Conservation (phyloP, 2,113 vertebrate species). For the Bufo gargarizans region DNA sequence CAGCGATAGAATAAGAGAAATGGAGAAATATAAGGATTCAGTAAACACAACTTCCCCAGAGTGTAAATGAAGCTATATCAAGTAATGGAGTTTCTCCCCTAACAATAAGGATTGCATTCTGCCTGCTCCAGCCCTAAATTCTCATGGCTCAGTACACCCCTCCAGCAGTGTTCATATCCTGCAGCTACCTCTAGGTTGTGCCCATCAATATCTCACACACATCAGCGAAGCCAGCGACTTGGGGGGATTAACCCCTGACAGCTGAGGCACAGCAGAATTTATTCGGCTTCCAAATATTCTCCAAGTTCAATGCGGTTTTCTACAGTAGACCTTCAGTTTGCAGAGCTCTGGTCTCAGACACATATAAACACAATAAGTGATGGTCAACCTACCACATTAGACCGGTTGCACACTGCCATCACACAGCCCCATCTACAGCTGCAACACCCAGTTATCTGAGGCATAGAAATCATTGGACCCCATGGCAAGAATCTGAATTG, state of each 20-base stretch:
- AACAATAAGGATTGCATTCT: conserved; percentile 48
- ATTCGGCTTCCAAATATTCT: background rate
- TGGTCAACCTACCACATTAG: background rate
- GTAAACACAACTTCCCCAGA: conserved; percentile 43
- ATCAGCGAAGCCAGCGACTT: conserved; percentile 33
- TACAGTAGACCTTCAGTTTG: too few relatives aligned
- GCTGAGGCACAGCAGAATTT: conserved; percentile 2
- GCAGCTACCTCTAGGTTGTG: conserved; percentile 81
- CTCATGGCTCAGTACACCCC: conserved; percentile 64
- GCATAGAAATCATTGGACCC: too few relatives aligned
- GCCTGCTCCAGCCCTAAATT: conserved; percentile 68
- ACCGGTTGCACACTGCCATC: background rate
- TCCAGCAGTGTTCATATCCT: conserved; percentile 83
- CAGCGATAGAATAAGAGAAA: conserved; percentile 14
- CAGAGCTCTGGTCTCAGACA: background rate
- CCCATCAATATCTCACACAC: conserved; percentile 79
- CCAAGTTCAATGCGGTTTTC: background rate
- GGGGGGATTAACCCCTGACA: conserved; percentile 49
- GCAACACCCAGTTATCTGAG: too few relatives aligned
- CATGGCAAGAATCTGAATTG: too few relatives aligned
- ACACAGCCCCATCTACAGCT: too few relatives aligned
- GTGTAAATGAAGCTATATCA: conserved; percentile 48
- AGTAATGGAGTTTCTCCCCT: conserved; percentile 42
- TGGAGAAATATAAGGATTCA: conserved; percentile 33
- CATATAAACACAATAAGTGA: background rate